A percentile compares a stretch with the other conserved stretches of the same genome.
phyloP scores from a whole-genome alignment of 2,797 vertebrate genomes.

The Helicolenus hilgendorfi region DNA sequence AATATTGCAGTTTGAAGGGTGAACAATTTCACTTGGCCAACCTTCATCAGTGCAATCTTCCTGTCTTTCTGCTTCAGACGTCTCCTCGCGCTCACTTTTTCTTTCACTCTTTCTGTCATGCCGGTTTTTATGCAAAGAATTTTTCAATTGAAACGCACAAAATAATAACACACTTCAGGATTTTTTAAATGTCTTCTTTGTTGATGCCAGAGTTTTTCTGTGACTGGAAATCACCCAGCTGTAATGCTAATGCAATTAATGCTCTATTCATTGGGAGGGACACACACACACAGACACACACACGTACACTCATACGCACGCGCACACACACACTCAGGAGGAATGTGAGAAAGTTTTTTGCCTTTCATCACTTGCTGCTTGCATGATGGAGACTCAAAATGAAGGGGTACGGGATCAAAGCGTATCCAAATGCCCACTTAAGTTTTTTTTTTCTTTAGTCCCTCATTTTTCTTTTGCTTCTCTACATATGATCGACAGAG shows the following conservation, averaged over 20 bases:
- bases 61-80: conserved; percentile 34
- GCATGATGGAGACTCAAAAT: conserved; percentile 53
- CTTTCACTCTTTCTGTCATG: conserved; percentile 46
- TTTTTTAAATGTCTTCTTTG: conserved; percentile 56
- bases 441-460: not conserved
- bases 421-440: conserved; percentile 65
- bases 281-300: not conserved
- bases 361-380: conserved; percentile 45
- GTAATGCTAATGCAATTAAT: conserved; percentile 89
- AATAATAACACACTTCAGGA: conserved; percentile 73
- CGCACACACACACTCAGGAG: not conserved
- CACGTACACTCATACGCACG: not conserved
- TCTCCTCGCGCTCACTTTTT: not conserved
- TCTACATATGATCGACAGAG: conserved; percentile 25
- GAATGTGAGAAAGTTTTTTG: conserved; percentile 25
- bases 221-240: conserved; percentile 76
- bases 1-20: conserved; percentile 22
- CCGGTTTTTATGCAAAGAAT: conserved; percentile 39
- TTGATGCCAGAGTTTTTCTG: conserved; percentile 64
- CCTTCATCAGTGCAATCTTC: conserved; percentile 57
- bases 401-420: conserved; percentile 48
- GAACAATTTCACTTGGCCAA: conserved; percentile 29
- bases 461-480: conserved; percentile 27
- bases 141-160: conserved; percentile 64
- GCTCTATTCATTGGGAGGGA: conserved; percentile 76